Evolutionary conservation across 2,888 invertebrate genomes (phyloP), one percentile per base, ranked within the genome.

Genomic region (Osmoderma eremita): DNA sequence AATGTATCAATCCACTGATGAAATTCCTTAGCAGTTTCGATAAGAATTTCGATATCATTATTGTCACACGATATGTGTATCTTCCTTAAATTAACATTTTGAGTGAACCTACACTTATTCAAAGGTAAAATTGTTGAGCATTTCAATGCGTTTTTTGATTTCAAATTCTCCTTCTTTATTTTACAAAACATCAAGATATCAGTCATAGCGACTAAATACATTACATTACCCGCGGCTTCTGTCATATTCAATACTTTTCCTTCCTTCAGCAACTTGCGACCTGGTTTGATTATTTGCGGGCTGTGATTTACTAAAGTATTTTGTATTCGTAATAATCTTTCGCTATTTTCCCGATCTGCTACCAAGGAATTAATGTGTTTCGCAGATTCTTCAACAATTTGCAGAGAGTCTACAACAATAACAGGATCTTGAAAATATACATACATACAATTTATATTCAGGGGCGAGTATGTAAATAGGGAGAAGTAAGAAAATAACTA

Each of bases 161-260:
- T 82, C 0, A 87, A 83, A 56, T 86, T 84, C 2, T 83, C 79
- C 13, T 86, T 86, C 63, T 85, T 81, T 58, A 88, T 84, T 82
- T 91, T 92, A 75, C 90, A 91, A 76, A 91, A 91, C 78, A 93
- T 83, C 49, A 93, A 83, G 73, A 90, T 88, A 76, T 93, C 93
- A 13, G 87, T 90, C 81, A 91, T 87, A 13, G 92, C 83, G 70
- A 91, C 86, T 69, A 91, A 88, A 77, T 90, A 90, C 63, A 67
- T 51, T 51, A 77, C 77, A 17, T 76, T 76, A 13, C 42, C 58
- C 24, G 79, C 79, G 66, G 81, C 79, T 3, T 84, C 83, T 0
- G 84, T 83, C 41, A 90, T 87, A 82, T 89, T 85, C 76, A 85
- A 84, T 1, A 89, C 79, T 39, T 85, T 78, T 10, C 90, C 90